A percentile compares a stretch with the other conserved stretches of the same genome.
Evolutionary conservation across 2,797 vertebrate genomes (phyloP).

Genomic region (Babyrousa celebensis): DNA sequence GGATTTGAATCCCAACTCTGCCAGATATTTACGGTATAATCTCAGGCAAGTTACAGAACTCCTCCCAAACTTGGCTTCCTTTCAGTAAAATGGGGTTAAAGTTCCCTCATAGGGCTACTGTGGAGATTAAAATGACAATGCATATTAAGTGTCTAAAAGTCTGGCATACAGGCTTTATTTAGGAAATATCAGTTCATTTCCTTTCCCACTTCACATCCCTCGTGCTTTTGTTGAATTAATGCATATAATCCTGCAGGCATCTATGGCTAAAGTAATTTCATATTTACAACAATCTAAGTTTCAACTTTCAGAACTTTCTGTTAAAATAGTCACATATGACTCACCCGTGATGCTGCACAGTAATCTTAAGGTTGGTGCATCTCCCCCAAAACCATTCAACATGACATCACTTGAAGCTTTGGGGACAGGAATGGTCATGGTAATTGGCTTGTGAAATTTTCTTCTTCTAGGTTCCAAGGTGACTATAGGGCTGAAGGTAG

Average conservation of each 20-base stretch:
- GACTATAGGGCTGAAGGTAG: conserved; percentile 98
- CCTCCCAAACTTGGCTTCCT: background rate
- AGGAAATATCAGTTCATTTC: background rate
- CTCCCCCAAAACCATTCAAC: conserved; percentile 96
- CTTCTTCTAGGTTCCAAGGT: conserved; percentile 98
- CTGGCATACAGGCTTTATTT: background rate
- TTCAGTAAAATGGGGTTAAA: background rate
- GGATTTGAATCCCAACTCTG: background rate
- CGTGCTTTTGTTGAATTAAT: background rate
- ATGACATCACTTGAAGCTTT: conserved; percentile 95
- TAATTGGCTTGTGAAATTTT: conserved; percentile 99
- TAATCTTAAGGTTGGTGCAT: conserved; percentile 96
- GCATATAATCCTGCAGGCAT: background rate
- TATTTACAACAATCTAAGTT: background rate
- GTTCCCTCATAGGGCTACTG: background rate
- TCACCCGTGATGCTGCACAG: conserved; percentile 99
- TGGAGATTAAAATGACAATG: background rate
- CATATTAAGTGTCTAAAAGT: background rate
- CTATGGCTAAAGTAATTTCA: background rate
- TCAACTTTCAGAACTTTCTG: background rate
- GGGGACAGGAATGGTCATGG: conserved; percentile 98
- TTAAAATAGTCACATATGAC: background rate
- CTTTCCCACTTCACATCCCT: background rate
- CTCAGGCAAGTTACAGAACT: background rate
- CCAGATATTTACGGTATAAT: background rate